Conservation (phyloP, 2,113 vertebrate genomes). For the Sigmodon hispidus region DNA sequence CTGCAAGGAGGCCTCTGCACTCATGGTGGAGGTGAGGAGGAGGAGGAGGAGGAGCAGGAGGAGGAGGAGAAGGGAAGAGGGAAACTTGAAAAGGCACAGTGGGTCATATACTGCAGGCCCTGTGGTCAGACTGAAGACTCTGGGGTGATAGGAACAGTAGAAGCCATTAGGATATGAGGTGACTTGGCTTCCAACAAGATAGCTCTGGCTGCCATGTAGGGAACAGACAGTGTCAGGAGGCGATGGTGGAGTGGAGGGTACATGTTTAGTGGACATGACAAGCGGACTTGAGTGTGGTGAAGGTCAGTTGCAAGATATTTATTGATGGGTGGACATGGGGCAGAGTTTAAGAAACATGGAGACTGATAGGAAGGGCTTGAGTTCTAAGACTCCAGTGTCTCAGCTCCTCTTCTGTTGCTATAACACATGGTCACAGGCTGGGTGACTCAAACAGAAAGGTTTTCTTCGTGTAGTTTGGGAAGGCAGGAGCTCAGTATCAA, state of each 20-base stretch:
- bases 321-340: not conserved
- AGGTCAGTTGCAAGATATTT: not conserved
- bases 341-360: not conserved
- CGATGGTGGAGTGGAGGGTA: not conserved
- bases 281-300: not conserved
- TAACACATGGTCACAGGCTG: not conserved
- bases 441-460: not conserved
- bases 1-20: not conserved
- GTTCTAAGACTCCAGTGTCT: not conserved
- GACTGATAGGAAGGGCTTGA: not conserved
- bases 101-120: not conserved
- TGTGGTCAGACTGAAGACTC: not conserved
- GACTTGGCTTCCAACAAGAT: not conserved
- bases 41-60: not conserved
- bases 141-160: not conserved
- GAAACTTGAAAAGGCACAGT: not conserved
- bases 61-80: not conserved
- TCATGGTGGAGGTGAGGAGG: rapidly evolving
- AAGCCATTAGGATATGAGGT: not conserved
- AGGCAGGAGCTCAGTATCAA: not conserved
- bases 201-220: not conserved
- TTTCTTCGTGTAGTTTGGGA: not conserved
- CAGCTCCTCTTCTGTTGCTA: not conserved
- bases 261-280: not conserved
- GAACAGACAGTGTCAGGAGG: not conserved